Percentiles rank a stretch among this genome's conserved stretches.
Evolutionary conservation across 2,113 vertebrate genomes (phyloP).

Genomic region (Toxostoma redivivum): DNA sequence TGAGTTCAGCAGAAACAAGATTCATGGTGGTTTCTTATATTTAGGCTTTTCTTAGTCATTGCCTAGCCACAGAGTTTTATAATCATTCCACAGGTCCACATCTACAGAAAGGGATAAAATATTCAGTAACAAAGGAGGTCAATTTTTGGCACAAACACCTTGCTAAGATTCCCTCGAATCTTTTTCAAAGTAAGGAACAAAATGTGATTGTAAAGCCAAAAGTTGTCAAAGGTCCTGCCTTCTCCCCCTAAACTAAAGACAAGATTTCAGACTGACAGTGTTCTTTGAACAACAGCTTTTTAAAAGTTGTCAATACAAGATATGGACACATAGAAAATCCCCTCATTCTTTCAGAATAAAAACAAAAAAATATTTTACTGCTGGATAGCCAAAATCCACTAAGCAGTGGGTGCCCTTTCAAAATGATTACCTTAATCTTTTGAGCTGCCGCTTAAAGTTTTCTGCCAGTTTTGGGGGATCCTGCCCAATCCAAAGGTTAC

Average conservation of each 20-base stretch:
- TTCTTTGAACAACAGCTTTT: not conserved
- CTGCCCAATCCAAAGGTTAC: conserved; percentile 35
- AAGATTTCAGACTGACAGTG: not conserved
- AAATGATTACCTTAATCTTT: not conserved
- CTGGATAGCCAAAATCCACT: not conserved
- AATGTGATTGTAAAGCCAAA: not conserved
- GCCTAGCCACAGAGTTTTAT: not conserved
- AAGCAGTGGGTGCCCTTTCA: not conserved
- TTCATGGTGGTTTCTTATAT: not conserved
- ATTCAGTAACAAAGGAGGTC: not conserved
- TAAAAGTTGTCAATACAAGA: not conserved
- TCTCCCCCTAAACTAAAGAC: not conserved
- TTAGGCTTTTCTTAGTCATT: conserved; percentile 12
- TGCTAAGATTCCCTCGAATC: not conserved
- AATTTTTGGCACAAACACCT: not conserved
- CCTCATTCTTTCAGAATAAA: not conserved
- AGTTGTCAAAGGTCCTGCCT: not conserved
- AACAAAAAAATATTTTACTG: not conserved
- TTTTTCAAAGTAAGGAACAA: not conserved
- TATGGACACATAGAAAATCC: not conserved
- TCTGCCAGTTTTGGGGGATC: not conserved
- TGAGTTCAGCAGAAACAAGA: conserved; percentile 40
- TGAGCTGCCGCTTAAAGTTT: not conserved
- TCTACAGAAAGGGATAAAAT: not conserved
- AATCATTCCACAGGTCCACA: not conserved